Evolutionary conservation across 2,797 vertebrate genomes (phyloP), one percentile per base, ranked within the genome.

Genomic region (Hypotaenidia philippensis): DNA sequence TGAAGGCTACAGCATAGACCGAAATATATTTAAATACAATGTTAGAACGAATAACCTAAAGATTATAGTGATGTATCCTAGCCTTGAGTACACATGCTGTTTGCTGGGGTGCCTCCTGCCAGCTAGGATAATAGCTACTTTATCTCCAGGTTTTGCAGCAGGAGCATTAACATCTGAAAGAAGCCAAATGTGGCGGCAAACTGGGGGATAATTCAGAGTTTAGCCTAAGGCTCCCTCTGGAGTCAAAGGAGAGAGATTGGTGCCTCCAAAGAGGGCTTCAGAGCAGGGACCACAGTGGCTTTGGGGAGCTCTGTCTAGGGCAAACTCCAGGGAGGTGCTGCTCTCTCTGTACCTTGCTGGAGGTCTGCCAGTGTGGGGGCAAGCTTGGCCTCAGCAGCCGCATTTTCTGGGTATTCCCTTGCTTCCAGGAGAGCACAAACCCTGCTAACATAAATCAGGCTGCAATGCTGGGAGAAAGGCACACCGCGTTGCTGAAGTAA

Each of bases 191-290:
- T 77, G 59, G 60, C 70, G 71, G 32, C 16, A 70, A 83, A 0
- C 66, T 50, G 68, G 64, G 92, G 71, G 31, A 63, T 83, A 89
- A 87, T 41, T 80, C 72, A 89, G 70, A 81, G 34, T 70, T 91
- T 66, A 92, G 84, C 82, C 71, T 89, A 45, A 96, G 60, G 93
- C 87, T 96, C 93, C 84, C 93, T 91, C 93, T 95, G 95, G 85
- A 96, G 79, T 94, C 61, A 77, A 85, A 90, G 81, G 19, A 84
- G 79, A 38, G 63, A 68, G 78, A 70, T 10, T 1, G 1, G 12
- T 63, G 45, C 10, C 59, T 92, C 63, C 59, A 69, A 72, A 34
- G 20, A 78, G 20, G 10, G 27, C 77, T 27, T 74, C 26, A 59
- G 87, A 78, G 50, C 11, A 0, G 3, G 27, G 45, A 64, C 25